Evolutionary conservation across 2,888 invertebrate species (phyloP).

Genomic region (Volucella inanis): DNA sequence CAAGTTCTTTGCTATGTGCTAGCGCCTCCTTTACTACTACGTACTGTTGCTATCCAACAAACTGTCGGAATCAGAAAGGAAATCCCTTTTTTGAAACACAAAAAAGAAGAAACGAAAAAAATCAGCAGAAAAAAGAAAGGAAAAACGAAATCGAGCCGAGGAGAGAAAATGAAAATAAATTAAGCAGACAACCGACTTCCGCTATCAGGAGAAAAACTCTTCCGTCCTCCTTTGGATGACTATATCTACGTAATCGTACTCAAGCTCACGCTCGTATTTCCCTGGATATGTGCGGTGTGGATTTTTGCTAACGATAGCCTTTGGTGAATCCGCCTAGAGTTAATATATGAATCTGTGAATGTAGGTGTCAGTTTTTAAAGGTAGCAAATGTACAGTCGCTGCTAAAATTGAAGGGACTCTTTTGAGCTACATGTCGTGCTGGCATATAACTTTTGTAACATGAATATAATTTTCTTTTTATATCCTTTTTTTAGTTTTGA

Average conservation of each 20-base stretch:
- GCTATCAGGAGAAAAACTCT: constrained; percentile 55
- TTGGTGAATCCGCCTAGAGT: constrained; percentile 34
- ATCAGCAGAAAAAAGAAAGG: neutral
- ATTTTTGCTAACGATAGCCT: constrained; percentile 57
- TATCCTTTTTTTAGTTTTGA: too few species aligned
- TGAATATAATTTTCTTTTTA: too few species aligned
- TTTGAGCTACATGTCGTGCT: neutral
- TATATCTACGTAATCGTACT: too few species aligned
- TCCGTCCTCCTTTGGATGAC: constrained; percentile 12
- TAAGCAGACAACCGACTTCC: constrained; percentile 68
- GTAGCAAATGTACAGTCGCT: constrained; percentile 8
- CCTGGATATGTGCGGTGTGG: constrained; percentile 34
- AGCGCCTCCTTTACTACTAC: constrained; percentile 33
- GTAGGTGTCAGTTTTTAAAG: neutral
- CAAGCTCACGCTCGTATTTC: neutral
- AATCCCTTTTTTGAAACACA: constrained; percentile 2
- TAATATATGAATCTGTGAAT: constrained; percentile 8
- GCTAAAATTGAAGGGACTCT: neutral
- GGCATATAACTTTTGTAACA: neutral
- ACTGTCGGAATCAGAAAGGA: constrained; percentile 34
- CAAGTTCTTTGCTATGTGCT: constrained; percentile 54
- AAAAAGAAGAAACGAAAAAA: constrained; percentile 2
- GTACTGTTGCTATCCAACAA: constrained; percentile 19
- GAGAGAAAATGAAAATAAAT: constrained; percentile 67
- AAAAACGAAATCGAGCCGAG: constrained; percentile 22